A percentile compares a stretch with the other conserved stretches of the same genome.
These are phyloP conservation scores for Zaprionus africanus DNA, from an alignment of 1,140 invertebrate genomes.

Conservation along the genomic window DNA sequence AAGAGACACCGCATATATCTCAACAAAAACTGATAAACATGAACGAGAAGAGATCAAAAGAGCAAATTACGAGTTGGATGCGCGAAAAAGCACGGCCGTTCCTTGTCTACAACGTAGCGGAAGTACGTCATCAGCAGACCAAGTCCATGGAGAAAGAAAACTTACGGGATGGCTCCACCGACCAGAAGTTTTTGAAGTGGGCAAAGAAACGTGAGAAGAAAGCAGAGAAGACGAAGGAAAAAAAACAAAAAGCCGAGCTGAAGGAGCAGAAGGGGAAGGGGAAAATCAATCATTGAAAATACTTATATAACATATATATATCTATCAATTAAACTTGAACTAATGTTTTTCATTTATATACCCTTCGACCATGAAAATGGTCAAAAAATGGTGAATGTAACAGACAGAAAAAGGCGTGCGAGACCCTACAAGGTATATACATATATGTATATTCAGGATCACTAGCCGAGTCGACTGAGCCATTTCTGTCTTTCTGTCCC, in stretches of 20 bases:
- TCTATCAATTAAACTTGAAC: too few species aligned
- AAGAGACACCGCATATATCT: not conserved
- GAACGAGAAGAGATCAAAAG: not conserved
- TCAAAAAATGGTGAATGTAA: not conserved
- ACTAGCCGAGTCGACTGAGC: too few species aligned
- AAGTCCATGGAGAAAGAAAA: constrained; percentile 23
- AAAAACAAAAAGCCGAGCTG: not conserved
- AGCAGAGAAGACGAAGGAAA: not conserved
- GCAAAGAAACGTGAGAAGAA: constrained; percentile 34
- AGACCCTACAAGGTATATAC: too few species aligned
- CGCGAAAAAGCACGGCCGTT: constrained; percentile 36
- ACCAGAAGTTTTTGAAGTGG: constrained; percentile 49
- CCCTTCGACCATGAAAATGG: too few species aligned
- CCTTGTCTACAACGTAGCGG: constrained; percentile 47
- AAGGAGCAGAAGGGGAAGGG: not conserved
- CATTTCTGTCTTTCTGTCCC: too few species aligned
- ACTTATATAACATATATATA: too few species aligned
- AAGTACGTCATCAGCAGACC: constrained; percentile 21
- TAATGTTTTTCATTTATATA: too few species aligned
- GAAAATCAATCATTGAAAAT: not conserved
- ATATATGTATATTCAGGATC: too few species aligned
- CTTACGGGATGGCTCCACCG: constrained; percentile 17
- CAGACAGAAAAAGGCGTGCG: not conserved
- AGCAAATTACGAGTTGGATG: constrained; percentile 27
- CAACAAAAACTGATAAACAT: not conserved